Evolutionary conservation across 2,113 vertebrate species (phyloP), one percentile per base, ranked within the genome.

Genomic region (Centrocercus urophasianus): DNA sequence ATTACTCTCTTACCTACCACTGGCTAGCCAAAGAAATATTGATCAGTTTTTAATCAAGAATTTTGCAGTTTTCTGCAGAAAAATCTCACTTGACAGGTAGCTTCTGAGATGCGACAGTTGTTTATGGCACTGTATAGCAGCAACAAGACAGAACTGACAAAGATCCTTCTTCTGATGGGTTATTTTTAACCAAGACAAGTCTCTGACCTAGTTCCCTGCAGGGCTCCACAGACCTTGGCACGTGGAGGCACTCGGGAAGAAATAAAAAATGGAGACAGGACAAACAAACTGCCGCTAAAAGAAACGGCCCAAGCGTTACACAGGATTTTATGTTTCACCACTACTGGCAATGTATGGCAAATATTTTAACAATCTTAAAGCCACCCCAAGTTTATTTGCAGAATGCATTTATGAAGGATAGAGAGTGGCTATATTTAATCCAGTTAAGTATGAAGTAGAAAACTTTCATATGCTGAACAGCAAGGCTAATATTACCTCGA

Each of bases 151-250:
- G 66, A 89, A 91, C 47, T 61, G 81, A 89, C 77, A 95, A 82
- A 86, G 65, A 78, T 75, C 32, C 28, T 78, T 67, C 84, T 82
- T 89, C 78, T 72, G 84, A 91, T 38, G 57, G 86, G 81, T 57
- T 95, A 95, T 96, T 92, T 95, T 95, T 95, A 95, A 89, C 87
- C 47, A 78, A 82, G 66, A 69, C 63, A 82, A 89, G 84, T 45
- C 89, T 90, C 77, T 95, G 93, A 95, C 96, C 89, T 65, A 93
- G 84, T 91, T 95, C 77, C 74, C 60, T 1, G 6, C 65, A 81
- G 16, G n/a, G n/a, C 84, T 83, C 42, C 73, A 89, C 70, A 89
- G 86, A 89, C 57, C 57, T 19, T 86, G 76, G 67, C 63, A 93
- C 45, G 30, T 34, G 11, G n/a, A 43, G 6, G 30, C 34, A 87